These are phyloP conservation scores for Aplodontia rufa DNA, from an alignment of 2,113 vertebrate genomes.

Conservation along the genomic window DNA sequence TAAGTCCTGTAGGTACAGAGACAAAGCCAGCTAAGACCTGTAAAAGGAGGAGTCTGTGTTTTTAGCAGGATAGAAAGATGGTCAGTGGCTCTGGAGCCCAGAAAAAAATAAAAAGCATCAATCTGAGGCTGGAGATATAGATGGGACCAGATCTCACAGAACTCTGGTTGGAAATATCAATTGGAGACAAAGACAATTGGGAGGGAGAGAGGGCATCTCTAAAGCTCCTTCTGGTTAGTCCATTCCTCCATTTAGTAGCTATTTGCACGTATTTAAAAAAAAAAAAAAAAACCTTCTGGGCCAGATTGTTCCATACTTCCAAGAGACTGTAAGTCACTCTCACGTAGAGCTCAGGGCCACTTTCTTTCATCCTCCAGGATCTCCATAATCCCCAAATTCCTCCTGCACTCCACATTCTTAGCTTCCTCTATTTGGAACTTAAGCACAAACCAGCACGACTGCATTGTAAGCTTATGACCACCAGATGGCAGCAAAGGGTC, in stretches of 20 bases:
- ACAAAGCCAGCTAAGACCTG: too few species aligned
- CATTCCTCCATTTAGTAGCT: background rate
- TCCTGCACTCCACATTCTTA: background rate
- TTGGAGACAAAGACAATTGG: background rate
- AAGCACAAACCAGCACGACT: background rate
- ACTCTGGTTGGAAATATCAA: background rate
- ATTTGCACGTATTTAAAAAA: background rate
- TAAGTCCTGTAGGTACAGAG: background rate
- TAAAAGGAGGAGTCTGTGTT: background rate
- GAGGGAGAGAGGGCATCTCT: background rate
- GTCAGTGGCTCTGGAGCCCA: background rate
- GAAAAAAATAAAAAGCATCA: background rate
- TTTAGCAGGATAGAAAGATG: background rate
- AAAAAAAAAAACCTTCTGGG: background rate
- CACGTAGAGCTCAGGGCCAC: background rate
- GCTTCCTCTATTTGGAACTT: background rate
- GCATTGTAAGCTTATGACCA: background rate
- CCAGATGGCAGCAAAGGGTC: conserved; percentile 58
- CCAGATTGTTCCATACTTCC: background rate
- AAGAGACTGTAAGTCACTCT: background rate
- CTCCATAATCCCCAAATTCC: background rate
- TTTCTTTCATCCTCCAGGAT: background rate
- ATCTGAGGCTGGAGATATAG: background rate
- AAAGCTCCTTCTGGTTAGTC: background rate
- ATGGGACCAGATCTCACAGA: background rate